These are phyloP conservation scores for Acomys russatus DNA, from an alignment of 2,797 vertebrate species.

Conservation along the genomic window DNA sequence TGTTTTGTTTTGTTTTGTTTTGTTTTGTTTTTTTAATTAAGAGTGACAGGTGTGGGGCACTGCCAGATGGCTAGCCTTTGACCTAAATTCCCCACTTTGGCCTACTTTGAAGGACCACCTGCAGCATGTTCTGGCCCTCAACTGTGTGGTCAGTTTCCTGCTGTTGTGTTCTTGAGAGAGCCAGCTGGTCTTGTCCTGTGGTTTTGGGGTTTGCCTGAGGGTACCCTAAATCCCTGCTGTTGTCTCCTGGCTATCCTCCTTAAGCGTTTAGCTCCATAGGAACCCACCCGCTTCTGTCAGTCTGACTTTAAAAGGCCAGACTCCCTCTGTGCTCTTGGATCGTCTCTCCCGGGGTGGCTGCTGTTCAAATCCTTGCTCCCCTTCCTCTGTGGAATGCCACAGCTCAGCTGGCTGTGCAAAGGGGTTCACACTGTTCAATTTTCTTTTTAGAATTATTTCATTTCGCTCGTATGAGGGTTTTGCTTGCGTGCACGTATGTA, in stretches of 20 bases:
- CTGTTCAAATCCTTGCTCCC: not conserved
- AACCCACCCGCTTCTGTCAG: too few species aligned
- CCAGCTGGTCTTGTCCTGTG: not conserved
- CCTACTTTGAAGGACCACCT: not conserved
- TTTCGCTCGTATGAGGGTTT: not conserved
- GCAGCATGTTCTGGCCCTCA: not conserved
- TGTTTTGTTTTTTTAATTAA: not conserved
- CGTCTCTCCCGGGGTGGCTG: not conserved
- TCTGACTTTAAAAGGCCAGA: not conserved
- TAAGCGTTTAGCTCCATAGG: not conserved
- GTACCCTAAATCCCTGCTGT: not conserved
- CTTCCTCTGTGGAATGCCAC: not conserved
- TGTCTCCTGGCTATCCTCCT: not conserved
- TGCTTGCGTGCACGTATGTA: too few species aligned
- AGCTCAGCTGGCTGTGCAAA: not conserved
- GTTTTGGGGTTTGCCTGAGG: not conserved
- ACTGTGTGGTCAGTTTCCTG: not conserved
- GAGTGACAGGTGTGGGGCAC: rapidly evolving
- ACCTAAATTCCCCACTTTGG: rapidly evolving
- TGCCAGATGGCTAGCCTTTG: not conserved
- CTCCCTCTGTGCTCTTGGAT: not conserved
- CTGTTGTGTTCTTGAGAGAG: not conserved
- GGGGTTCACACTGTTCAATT: rapidly evolving
- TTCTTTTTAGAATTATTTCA: not conserved
- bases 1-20: too few species aligned